phyloP scores from a whole-genome alignment of 1,140 invertebrate genomes.

The Bicyclus anynana region DNA sequence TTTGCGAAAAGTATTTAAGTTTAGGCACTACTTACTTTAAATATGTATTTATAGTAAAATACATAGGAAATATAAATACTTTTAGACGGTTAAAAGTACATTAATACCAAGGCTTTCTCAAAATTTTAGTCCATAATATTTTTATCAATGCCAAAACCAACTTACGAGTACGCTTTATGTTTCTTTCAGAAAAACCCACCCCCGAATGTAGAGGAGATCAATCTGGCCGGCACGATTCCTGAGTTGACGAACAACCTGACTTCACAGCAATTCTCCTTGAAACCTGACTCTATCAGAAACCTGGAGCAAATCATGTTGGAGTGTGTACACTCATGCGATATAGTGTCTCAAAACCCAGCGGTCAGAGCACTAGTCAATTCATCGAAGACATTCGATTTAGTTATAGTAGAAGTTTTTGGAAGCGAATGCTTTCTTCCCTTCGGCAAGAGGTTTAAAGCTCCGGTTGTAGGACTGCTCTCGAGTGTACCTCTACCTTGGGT shows the following conservation, averaged over 20 bases:
- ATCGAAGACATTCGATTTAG: conserved; percentile 79
- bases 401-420: conserved; percentile 84
- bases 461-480: conserved; percentile 78
- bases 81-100: too few relatives aligned
- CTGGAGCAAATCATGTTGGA: conserved; percentile 69
- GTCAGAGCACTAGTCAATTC: conserved; percentile 58
- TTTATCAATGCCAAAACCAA: too few relatives aligned
- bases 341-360: conserved; percentile 54
- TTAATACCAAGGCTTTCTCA: too few relatives aligned
- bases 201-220: conserved; percentile 66
- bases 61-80: too few relatives aligned
- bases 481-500: conserved; percentile 80
- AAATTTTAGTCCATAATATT: too few relatives aligned
- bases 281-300: conserved; percentile 60
- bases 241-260: conserved; percentile 73
- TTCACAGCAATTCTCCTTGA: conserved; percentile 50
- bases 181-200: conserved; percentile 66
- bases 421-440: conserved; percentile 79
- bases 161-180: neutral
- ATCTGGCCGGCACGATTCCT: conserved; percentile 66
- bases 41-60: too few relatives aligned
- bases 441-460: conserved; percentile 77
- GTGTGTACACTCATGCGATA: conserved; percentile 64
- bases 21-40: too few relatives aligned
- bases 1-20: too few relatives aligned